These are phyloP conservation scores for Drosophila nasuta DNA, from an alignment of 1,140 invertebrate species.

Conservation along the genomic window DNA sequence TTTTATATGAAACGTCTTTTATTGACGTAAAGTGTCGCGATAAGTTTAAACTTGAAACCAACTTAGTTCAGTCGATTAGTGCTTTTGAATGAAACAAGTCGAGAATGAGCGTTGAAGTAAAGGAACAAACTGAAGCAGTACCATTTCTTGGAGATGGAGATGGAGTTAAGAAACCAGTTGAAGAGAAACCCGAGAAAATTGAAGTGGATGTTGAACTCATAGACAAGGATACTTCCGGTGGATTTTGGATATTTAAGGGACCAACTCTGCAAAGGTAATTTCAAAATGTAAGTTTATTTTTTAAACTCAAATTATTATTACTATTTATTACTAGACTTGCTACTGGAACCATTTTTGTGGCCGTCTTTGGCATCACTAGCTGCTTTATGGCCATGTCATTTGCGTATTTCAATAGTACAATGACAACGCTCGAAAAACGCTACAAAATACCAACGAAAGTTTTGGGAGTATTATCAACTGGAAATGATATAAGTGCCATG, in stretches of 20 bases:
- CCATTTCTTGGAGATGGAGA: constrained; percentile 24
- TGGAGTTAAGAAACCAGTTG: not conserved
- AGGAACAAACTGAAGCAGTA: constrained; percentile 23
- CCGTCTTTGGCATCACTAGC: constrained; percentile 90
- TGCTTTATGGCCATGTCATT: constrained; percentile 90
- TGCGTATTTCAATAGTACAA: constrained; percentile 91
- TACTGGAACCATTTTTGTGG: constrained; percentile 90
- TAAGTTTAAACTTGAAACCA: constrained; percentile 10
- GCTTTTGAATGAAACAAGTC: constrained; percentile 6
- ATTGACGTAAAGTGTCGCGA: constrained; percentile 28
- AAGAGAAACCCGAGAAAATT: constrained; percentile 1
- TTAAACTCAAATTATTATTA: not conserved
- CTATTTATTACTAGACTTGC: constrained; percentile 85
- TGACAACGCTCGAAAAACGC: constrained; percentile 92
- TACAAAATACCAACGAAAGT: constrained; percentile 91
- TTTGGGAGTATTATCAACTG: constrained; percentile 89
- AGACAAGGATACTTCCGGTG: constrained; percentile 87
- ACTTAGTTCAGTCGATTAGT: constrained; percentile 22
- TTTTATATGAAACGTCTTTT: constrained; percentile 13
- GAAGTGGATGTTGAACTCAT: not conserved
- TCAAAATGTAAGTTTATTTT: not conserved
- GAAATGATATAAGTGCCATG: constrained; percentile 86
- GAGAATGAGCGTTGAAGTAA: constrained; percentile 20
- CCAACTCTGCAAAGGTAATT: constrained; percentile 85
- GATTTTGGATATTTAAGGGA: constrained; percentile 87